Evolutionary conservation across 2,888 invertebrate species (phyloP).

Genomic region (Machimus atricapillus): DNA sequence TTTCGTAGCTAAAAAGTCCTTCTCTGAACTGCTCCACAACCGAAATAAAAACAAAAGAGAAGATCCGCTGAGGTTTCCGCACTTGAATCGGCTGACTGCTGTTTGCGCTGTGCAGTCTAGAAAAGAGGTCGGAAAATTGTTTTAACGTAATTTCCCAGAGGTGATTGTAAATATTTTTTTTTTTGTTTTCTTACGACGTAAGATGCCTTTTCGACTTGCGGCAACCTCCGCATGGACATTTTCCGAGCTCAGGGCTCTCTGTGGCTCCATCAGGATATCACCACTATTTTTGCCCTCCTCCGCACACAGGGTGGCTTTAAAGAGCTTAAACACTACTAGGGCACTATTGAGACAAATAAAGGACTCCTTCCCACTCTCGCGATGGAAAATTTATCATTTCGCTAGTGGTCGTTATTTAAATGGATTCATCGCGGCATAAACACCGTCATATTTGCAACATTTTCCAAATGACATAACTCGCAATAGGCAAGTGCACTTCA

Average conservation of each 20-base stretch:
- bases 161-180: slow-evolving; percentile 31
- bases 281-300: not conserved
- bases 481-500: slow-evolving; percentile 28
- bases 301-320: not conserved
- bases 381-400: slow-evolving; percentile 24
- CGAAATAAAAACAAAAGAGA: not conserved
- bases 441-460: not conserved
- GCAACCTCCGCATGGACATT: slow-evolving; percentile 19
- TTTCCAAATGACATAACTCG: slow-evolving; percentile 28
- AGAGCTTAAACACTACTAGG: not conserved
- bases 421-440: not conserved
- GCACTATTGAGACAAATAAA: not conserved
- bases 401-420: slow-evolving; percentile 20
- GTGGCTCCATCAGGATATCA: not conserved
- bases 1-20: not conserved
- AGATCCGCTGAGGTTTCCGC: not conserved
- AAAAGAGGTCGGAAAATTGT: slow-evolving; percentile 39
- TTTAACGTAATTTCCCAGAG: slow-evolving; percentile 43
- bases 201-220: not conserved
- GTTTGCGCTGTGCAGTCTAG: not conserved
- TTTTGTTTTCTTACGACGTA: not conserved
- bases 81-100: not conserved
- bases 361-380: not conserved
- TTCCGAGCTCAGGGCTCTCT: not conserved
- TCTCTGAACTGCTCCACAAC: slow-evolving; percentile 4